phyloP scores from a whole-genome alignment of 2,888 invertebrate species.

The Meganola albula region DNA sequence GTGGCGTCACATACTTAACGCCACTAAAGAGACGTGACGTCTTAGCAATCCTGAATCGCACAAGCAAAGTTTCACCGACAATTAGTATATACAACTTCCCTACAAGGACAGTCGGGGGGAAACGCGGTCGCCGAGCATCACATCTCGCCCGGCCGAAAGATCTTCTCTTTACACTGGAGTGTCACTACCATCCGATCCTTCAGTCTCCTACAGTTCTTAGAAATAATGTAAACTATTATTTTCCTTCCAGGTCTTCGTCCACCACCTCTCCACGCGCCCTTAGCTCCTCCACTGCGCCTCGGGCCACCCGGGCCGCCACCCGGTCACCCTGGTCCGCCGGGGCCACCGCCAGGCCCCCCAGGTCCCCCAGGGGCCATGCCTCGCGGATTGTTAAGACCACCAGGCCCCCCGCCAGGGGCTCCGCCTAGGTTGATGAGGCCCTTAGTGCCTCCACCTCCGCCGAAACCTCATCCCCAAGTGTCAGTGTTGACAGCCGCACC shows the following conservation, averaged over 20 bases:
- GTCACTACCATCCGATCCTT: too few relatives aligned
- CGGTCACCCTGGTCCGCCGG: conserved; percentile 11
- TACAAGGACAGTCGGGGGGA: too few relatives aligned
- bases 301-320: conserved; percentile 16
- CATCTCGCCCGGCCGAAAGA: too few relatives aligned
- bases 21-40: too few relatives aligned
- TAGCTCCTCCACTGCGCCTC: conserved; percentile 20
- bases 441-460: conserved; percentile 76
- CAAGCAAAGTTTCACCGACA: too few relatives aligned
- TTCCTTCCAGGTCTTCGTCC: conserved; percentile 45
- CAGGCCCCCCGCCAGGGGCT: conserved; percentile 81
- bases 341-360: conserved; percentile 7
- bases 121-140: too few relatives aligned
- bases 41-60: too few relatives aligned
- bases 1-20: too few relatives aligned
- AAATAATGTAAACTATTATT: too few relatives aligned
- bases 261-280: conserved; percentile 47
- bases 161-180: too few relatives aligned
- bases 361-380: conserved; percentile 24
- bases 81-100: too few relatives aligned
- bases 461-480: conserved; percentile 59
- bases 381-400: conserved; percentile 65
- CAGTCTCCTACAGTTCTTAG: too few relatives aligned
- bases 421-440: conserved; percentile 80
- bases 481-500: conserved; percentile 90